Percentiles rank a stretch among this genome's conserved stretches.
Conservation (phyloP, 2,797 vertebrate species). For the Cirrhinus mrigala region DNA sequence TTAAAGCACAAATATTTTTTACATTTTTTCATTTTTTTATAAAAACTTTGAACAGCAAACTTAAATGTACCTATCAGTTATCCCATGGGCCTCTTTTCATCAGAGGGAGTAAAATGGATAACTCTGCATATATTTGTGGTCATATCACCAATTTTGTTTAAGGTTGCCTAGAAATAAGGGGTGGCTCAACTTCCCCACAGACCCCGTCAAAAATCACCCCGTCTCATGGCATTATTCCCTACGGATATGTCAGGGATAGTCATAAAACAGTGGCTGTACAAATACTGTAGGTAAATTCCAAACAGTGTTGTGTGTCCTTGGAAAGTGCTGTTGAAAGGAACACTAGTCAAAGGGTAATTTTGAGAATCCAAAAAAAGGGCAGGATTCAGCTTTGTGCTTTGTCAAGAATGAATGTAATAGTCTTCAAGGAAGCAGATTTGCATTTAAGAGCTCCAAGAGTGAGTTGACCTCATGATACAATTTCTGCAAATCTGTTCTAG, state of each 20-base stretch:
- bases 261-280: not conserved
- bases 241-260: not conserved
- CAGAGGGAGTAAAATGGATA: too few species aligned
- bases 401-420: not conserved
- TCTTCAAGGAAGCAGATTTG: not conserved
- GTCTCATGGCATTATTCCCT: not conserved
- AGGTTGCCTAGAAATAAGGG: too few species aligned
- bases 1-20: too few species aligned
- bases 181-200: too few species aligned
- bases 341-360: not conserved
- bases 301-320: conserved; percentile 3
- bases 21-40: too few species aligned
- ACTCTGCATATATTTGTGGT: too few species aligned
- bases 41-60: too few species aligned
- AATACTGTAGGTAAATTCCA: not conserved
- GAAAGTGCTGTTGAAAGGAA: not conserved
- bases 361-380: not conserved
- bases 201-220: too few species aligned
- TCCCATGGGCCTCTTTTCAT: too few species aligned
- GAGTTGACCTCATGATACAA: not conserved
- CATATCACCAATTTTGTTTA: too few species aligned
- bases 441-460: not conserved
- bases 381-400: not conserved
- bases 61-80: too few species aligned
- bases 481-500: not conserved